Percentiles rank a stretch among this genome's conserved stretches.
phyloP scores from a whole-genome alignment of 1,140 invertebrate species.

The Euwallacea fornicatus region DNA sequence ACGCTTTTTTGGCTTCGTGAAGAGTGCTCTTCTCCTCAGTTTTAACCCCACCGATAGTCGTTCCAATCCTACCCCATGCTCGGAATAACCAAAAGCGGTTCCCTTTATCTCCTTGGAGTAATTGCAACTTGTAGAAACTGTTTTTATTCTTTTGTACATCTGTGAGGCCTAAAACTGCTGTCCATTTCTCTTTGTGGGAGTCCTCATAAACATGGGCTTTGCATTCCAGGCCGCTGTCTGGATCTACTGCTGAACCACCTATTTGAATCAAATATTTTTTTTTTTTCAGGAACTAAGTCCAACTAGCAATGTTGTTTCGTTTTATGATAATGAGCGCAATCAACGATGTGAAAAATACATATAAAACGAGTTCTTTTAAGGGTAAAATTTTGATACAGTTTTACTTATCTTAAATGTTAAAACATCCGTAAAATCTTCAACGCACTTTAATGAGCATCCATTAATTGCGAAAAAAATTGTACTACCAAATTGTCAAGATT shows the following conservation, averaged over 20 bases:
- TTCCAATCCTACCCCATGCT: conserved; percentile 94
- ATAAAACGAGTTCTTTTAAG: no score
- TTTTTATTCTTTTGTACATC: conserved; percentile 88
- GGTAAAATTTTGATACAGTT: no score
- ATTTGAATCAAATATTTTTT: neutral
- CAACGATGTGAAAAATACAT: no score
- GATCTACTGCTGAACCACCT: conserved; percentile 84
- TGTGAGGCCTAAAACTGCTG: conserved; percentile 77
- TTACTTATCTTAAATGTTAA: no score
- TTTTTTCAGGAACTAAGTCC: no score
- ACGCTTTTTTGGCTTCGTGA: conserved; percentile 66
- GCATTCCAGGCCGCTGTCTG: conserved; percentile 80
- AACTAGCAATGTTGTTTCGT: no score
- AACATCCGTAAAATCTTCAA: no score
- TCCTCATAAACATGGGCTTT: conserved; percentile 78
- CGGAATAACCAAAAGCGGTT: conserved; percentile 58
- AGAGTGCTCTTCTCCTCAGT: conserved; percentile 62
- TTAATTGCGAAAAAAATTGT: conserved; percentile 13
- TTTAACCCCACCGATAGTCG: conserved; percentile 82
- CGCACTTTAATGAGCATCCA: no score
- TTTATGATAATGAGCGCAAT: no score
- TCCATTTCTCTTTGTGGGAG: conserved; percentile 68
- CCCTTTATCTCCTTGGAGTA: conserved; percentile 75
- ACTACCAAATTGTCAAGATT: no score
- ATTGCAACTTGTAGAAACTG: conserved; percentile 93